phyloP scores from a whole-genome alignment of 2,797 vertebrate species.

The Acropternis orthonyx region DNA sequence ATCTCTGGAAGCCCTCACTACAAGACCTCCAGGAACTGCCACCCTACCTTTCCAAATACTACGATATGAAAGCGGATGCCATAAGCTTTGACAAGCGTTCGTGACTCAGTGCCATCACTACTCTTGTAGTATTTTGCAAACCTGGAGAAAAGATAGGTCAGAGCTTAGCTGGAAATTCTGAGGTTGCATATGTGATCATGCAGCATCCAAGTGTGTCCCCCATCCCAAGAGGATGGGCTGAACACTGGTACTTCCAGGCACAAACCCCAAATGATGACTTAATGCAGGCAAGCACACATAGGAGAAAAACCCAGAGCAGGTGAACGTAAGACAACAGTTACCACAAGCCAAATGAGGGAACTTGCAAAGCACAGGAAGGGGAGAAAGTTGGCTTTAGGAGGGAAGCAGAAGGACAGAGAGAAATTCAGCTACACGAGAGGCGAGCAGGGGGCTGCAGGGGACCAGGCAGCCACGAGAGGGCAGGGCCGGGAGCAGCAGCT shows the following conservation, averaged over 20 bases:
- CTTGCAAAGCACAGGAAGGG: background rate
- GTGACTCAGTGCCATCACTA: constrained; percentile 69
- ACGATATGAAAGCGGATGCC: constrained; percentile 92
- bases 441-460: background rate
- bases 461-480: constrained; percentile 33
- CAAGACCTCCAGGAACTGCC: background rate
- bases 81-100: constrained; percentile 84
- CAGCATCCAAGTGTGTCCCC: background rate
- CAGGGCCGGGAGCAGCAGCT: background rate
- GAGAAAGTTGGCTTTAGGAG: background rate
- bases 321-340: background rate
- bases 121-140: constrained; percentile 87
- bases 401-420: background rate
- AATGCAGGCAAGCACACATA: background rate
- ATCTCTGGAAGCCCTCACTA: background rate
- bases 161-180: background rate
- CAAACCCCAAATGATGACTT: background rate
- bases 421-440: background rate
- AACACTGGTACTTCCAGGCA: background rate
- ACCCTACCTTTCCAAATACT: constrained; percentile 87
- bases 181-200: background rate
- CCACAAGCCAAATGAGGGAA: background rate
- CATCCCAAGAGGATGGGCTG: background rate
- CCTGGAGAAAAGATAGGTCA: constrained; percentile 66
- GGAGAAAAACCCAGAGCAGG: background rate